These are phyloP conservation scores for Cetoscarus ocellatus DNA, from an alignment of 2,797 vertebrate genomes.

Conservation along the genomic window DNA sequence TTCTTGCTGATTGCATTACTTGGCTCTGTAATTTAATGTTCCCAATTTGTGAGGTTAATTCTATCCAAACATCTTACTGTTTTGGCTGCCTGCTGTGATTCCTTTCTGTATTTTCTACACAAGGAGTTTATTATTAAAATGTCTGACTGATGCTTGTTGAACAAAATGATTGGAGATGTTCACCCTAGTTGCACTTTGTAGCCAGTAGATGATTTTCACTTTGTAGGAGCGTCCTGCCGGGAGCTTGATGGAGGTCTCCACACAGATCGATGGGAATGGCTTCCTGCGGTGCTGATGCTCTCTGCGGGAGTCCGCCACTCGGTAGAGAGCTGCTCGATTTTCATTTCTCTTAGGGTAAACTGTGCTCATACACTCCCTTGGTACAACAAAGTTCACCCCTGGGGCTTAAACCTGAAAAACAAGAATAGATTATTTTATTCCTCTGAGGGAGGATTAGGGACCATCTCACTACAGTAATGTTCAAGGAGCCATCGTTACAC, in stretches of 20 bases:
- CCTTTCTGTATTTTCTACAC: conserved; percentile 20
- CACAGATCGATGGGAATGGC: conserved; percentile 71
- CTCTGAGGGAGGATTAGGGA: background rate
- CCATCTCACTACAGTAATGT: background rate
- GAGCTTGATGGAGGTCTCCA: conserved; percentile 67
- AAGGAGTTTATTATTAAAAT: conserved; percentile 35
- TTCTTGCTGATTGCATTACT: conserved; percentile 33
- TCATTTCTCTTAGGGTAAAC: conserved; percentile 53
- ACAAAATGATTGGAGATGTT: conserved; percentile 49
- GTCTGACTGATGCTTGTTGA: conserved; percentile 43
- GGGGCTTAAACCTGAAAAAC: conserved; percentile 23
- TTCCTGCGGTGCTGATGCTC: conserved; percentile 63
- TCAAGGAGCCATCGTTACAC: background rate
- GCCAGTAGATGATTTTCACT: conserved; percentile 68
- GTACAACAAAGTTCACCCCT: conserved; percentile 10
- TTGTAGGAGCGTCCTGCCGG: conserved; percentile 52
- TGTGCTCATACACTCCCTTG: conserved; percentile 31
- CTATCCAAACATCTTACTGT: conserved; percentile 25
- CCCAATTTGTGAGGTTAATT: conserved; percentile 34
- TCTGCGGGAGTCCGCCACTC: conserved; percentile 58
- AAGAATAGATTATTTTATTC: conserved; percentile 14
- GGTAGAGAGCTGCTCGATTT: conserved; percentile 54
- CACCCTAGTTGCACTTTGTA: conserved; percentile 58
- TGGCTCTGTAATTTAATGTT: conserved; percentile 36
- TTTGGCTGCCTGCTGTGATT: conserved; percentile 28